These are phyloP conservation scores for Rhopalosiphum padi DNA, from an alignment of 1,140 invertebrate genomes.

Conservation along the genomic window DNA sequence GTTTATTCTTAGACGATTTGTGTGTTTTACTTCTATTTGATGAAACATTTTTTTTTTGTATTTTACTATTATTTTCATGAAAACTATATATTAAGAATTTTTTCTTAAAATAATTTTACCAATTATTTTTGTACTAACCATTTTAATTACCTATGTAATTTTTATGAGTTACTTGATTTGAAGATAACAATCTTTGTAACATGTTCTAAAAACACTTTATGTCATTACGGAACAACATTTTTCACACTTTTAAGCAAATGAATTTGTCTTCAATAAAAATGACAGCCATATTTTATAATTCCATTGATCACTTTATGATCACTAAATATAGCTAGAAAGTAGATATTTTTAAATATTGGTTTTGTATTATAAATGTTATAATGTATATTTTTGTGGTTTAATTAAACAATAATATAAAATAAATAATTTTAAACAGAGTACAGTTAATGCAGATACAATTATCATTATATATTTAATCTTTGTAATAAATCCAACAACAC, in stretches of 20 bases:
- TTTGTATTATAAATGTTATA: background rate
- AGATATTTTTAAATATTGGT: background rate
- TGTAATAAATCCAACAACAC: background rate
- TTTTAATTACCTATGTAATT: background rate
- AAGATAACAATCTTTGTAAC: background rate
- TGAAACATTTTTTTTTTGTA: background rate
- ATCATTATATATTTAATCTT: background rate
- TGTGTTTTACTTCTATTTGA: background rate
- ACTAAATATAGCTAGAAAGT: background rate
- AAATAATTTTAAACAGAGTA: background rate
- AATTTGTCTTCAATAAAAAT: background rate
- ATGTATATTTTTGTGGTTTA: background rate
- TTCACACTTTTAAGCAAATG: background rate
- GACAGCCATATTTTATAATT: background rate
- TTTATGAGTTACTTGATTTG: background rate
- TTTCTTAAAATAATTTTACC: background rate
- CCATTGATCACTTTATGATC: background rate
- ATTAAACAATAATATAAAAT: background rate
- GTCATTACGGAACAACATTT: background rate
- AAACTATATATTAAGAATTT: slow-evolving; percentile 8
- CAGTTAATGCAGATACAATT: background rate
- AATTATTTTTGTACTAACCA: slow-evolving; percentile 11
- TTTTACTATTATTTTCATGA: slow-evolving; percentile 23
- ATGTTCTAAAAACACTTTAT: background rate
- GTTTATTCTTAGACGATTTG: background rate